phyloP scores from a whole-genome alignment of 1,140 invertebrate species.

The Artemia franciscana region DNA sequence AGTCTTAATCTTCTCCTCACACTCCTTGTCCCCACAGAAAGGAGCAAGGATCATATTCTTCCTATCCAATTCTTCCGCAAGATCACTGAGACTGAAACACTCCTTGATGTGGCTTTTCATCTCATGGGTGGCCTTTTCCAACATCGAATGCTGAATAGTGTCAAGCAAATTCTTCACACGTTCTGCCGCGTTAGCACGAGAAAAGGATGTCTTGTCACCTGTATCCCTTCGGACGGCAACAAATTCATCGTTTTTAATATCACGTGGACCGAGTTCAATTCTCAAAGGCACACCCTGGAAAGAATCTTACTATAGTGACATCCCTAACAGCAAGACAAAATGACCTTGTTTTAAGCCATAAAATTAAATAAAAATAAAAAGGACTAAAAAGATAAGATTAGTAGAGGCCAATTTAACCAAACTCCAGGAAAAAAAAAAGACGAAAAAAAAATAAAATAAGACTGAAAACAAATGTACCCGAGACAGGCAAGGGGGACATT shows the following conservation, averaged over 20 bases:
- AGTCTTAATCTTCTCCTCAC: constrained; percentile 90
- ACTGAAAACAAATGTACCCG: too few species aligned
- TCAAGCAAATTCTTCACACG: neutral
- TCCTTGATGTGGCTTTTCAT: constrained; percentile 43
- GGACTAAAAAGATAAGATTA: too few species aligned
- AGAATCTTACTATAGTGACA: too few species aligned
- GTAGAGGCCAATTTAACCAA: too few species aligned
- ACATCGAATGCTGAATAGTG: neutral
- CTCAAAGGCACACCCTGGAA: constrained; percentile 72
- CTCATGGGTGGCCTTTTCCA: constrained; percentile 42
- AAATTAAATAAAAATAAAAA: too few species aligned
- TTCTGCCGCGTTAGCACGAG: neutral
- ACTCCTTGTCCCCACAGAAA: constrained; percentile 69
- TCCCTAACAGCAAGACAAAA: too few species aligned
- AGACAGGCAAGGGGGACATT: too few species aligned
- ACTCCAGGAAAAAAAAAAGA: too few species aligned
- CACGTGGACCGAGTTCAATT: constrained; percentile 86
- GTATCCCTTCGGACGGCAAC: constrained; percentile 74
- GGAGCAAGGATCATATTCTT: constrained; percentile 76
- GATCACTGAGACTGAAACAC: constrained; percentile 54
- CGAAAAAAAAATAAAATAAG: too few species aligned
- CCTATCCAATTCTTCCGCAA: constrained; percentile 49
- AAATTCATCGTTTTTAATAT: constrained; percentile 64
- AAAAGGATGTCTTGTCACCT: constrained; percentile 37
- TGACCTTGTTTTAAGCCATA: too few species aligned